phyloP scores from a whole-genome alignment of 2,113 vertebrate genomes.

The Cheilinus undulatus region DNA sequence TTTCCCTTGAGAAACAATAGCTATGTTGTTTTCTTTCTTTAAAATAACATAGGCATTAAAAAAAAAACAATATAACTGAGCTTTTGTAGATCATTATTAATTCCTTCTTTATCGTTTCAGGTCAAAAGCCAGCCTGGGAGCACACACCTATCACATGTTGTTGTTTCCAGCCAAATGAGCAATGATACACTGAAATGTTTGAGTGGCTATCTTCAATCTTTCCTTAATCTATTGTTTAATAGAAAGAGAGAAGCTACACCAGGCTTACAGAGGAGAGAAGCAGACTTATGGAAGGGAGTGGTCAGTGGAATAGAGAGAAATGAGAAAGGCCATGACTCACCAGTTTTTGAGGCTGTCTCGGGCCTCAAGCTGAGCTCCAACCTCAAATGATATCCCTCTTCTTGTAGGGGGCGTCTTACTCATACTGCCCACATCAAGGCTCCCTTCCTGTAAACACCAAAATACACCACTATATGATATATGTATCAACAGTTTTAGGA shows the following conservation, averaged over 20 bases:
- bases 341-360: slow-evolving; percentile 99
- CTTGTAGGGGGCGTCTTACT: slow-evolving; percentile 98
- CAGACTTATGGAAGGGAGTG: slow-evolving; percentile 31
- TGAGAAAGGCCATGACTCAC: slow-evolving; percentile 84
- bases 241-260: background rate
- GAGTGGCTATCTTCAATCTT: background rate
- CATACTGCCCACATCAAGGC: slow-evolving; percentile 89
- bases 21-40: background rate
- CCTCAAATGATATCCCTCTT: slow-evolving; percentile 98
- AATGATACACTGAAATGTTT: background rate
- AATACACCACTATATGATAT: no score
- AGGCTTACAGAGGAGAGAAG: slow-evolving; percentile 15
- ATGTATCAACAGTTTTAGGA: no score
- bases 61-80: background rate
- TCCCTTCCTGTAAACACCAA: slow-evolving; percentile 69
- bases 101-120: slow-evolving; percentile 1
- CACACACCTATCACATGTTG: background rate
- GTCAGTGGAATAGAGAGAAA: slow-evolving; percentile 48
- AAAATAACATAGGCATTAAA: background rate
- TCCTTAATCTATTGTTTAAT: background rate
- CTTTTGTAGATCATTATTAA: background rate
- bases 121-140: background rate
- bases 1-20: no score
- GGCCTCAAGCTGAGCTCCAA: slow-evolving; percentile 98
- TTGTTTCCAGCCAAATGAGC: background rate